A percentile compares a stretch with the other conserved stretches of the same genome.
These are phyloP conservation scores for Notarius quadriscutis DNA, from an alignment of 2,113 vertebrate species.

Conservation along the genomic window DNA sequence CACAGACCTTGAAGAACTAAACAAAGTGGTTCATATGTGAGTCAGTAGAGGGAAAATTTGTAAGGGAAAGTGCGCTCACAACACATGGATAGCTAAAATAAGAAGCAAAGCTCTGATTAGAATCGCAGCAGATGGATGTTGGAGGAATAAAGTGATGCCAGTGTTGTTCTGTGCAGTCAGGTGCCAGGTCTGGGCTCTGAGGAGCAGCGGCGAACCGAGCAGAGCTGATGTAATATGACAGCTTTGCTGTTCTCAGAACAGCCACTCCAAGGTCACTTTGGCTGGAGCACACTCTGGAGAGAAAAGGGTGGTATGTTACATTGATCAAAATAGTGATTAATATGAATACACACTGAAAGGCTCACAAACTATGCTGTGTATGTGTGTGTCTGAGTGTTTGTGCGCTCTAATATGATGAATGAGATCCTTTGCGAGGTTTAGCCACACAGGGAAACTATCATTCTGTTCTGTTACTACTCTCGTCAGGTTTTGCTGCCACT, in stretches of 20 bases:
- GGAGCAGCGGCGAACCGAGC: constrained; percentile 68
- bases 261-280: constrained; percentile 72
- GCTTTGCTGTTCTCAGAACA: constrained; percentile 66
- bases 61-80: not conserved
- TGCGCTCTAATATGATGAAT: constrained; percentile 10
- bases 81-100: constrained; percentile 78
- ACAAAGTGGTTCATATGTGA: not conserved
- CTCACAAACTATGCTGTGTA: not conserved
- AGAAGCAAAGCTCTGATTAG: constrained; percentile 77
- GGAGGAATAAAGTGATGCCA: constrained; percentile 77
- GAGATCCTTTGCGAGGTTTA: not conserved
- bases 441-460: constrained; percentile 28
- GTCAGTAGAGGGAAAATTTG: not conserved
- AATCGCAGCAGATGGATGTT: constrained; percentile 79
- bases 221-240: constrained; percentile 73
- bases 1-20: not conserved
- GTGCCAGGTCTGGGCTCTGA: constrained; percentile 72
- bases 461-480: not conserved
- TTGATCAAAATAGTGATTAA: constrained; percentile 47
- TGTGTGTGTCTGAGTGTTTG: constrained; percentile 15
- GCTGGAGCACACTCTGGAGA: constrained; percentile 54
- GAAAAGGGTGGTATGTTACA: constrained; percentile 27
- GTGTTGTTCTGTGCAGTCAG: constrained; percentile 73
- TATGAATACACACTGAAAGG: constrained; percentile 11
- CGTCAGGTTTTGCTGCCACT: not conserved